These are phyloP conservation scores for Drosophila obscura DNA, from an alignment of 1,140 invertebrate genomes.

Conservation along the genomic window DNA sequence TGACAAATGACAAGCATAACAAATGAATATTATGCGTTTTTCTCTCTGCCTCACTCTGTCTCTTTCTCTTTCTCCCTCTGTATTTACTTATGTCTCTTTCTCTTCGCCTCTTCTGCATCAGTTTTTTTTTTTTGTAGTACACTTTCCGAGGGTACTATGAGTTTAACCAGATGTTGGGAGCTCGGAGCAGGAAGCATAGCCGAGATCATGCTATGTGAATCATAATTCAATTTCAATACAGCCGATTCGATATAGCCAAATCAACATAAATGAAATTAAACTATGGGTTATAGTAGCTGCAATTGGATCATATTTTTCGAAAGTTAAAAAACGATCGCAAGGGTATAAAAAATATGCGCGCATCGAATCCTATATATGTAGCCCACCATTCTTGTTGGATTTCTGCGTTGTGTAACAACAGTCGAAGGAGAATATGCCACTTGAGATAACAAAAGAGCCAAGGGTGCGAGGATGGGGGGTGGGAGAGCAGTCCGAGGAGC, in stretches of 20 bases:
- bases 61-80: slow-evolving; percentile 8
- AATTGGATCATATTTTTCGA: too few relatives aligned
- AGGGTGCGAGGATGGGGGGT: slow-evolving; percentile 20
- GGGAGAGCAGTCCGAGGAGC: slow-evolving; percentile 3
- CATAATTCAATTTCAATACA: too few relatives aligned
- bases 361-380: too few relatives aligned
- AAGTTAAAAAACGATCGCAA: too few relatives aligned
- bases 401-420: slow-evolving; percentile 30
- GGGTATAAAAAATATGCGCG: too few relatives aligned
- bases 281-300: too few relatives aligned
- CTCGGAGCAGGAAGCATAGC: too few relatives aligned
- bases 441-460: slow-evolving; percentile 71
- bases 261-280: too few relatives aligned
- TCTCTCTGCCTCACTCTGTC: slow-evolving; percentile 13
- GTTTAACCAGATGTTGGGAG: too few relatives aligned
- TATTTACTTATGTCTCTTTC: slow-evolving; percentile 30
- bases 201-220: too few relatives aligned
- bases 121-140: slow-evolving; percentile 25
- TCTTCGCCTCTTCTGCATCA: neutral
- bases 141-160: too few relatives aligned
- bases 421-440: slow-evolving; percentile 49
- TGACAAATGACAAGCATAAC: slow-evolving; percentile 83
- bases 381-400: neutral
- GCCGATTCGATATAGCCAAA: too few relatives aligned
- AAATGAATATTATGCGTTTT: slow-evolving; percentile 77